These are phyloP conservation scores for Cheirogaleus medius DNA, from an alignment of 2,113 vertebrate species.

Conservation along the genomic window DNA sequence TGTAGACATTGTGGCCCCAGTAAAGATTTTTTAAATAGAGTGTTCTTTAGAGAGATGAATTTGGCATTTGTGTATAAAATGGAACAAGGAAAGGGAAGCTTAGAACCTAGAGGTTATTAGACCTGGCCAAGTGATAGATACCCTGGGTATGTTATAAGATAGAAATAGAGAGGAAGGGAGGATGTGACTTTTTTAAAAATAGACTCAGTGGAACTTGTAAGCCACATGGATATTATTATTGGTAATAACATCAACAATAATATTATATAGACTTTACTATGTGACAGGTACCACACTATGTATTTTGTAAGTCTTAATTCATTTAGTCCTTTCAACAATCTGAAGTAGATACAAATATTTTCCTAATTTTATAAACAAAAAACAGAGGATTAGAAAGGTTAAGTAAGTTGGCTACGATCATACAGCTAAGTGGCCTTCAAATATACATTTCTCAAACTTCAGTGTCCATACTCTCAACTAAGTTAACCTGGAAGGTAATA, in stretches of 20 bases:
- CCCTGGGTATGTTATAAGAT: neutral
- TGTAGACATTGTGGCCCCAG: neutral
- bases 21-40: neutral
- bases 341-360: neutral
- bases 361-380: neutral
- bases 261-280: neutral
- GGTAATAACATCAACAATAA: neutral
- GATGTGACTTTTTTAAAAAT: neutral
- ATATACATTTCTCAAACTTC: neutral
- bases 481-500: neutral
- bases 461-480: neutral
- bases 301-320: neutral
- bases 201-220: neutral
- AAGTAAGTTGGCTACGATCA: neutral
- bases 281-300: neutral
- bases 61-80: neutral
- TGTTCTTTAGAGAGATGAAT: neutral
- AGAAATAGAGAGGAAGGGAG: neutral
- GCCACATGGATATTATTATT: neutral
- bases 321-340: neutral
- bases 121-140: neutral
- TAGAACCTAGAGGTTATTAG: neutral
- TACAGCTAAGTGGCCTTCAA: neutral
- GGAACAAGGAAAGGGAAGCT: neutral
- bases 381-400: neutral